Evolutionary conservation across 2,888 invertebrate genomes (phyloP), one percentile per base, ranked within the genome.

Genomic region (Empis livida): DNA sequence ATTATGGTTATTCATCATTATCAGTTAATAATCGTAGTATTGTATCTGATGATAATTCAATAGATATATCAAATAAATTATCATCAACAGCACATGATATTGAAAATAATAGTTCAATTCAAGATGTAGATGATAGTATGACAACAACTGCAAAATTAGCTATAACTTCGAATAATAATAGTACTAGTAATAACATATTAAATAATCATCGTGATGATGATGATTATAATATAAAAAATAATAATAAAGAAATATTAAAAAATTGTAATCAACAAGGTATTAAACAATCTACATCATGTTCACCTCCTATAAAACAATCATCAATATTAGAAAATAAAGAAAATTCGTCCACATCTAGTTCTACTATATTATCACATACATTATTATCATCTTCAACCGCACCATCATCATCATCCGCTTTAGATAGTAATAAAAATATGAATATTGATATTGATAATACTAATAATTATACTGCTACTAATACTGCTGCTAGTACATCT

Each of bases 41-140:
- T 40, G 32, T 51, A 27, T 52, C 47, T 6, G 52, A 67, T 52
- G 41, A 41, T 10, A 16, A 39, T 39, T 64, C 62, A 4, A 55
- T 50, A 27, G 67, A 65, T 35, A 65, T 61, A 42, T 41, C 13
- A 27, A 13, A 11, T 14, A 41, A 64, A 61, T 44, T 30, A 42
- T 31, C 31, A 17, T 32, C 31, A 16, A 31, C 32, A 23, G 13
- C n/a, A 31, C 43, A 27, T 42, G 23, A 44, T 48, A 35, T 30
- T 45, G 39, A 48, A 47, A 44, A 43, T 37, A 39, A 32, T 47
- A 16, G 35, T 42, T 42, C 10, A 47, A 45, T 15, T 35, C 43
- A 46, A 31, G 43, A 46, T 30, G 23, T 31, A 16, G 14, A 15
- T 20, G 27, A 20, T 31, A 35, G 14, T 42, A 38, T 27, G 23